Conservation (phyloP, 2,797 vertebrate genomes). For the Ispidina picta region DNA sequence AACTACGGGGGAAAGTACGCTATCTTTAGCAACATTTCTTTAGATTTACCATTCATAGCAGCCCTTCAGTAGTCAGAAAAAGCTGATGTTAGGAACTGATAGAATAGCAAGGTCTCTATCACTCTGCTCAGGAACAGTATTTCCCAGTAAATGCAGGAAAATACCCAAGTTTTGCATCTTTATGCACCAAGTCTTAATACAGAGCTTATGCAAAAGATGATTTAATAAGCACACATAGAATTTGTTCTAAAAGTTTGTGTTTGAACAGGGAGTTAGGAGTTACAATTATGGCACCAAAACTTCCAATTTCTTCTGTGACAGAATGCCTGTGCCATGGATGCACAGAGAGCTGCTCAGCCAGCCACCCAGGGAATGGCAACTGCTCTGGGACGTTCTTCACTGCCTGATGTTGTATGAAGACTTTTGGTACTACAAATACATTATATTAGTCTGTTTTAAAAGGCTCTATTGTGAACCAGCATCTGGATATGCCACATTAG, state of each 20-base stretch:
- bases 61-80: neutral
- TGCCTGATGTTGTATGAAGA: neutral
- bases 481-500: neutral
- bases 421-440: neutral
- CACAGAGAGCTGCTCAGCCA: neutral
- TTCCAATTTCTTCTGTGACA: neutral
- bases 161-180: neutral
- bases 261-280: neutral
- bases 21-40: neutral
- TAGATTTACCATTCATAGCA: neutral
- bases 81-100: neutral
- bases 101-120: neutral
- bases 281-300: neutral
- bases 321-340: neutral
- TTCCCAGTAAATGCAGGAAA: neutral
- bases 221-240: neutral
- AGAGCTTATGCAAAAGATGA: neutral
- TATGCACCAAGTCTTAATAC: neutral
- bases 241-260: neutral
- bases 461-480: neutral
- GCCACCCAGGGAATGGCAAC: neutral
- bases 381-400: neutral
- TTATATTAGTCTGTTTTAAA: fast-evolving
- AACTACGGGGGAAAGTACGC: neutral
- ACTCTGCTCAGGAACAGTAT: neutral